These are phyloP conservation scores for Dendrophyllia cribrosa DNA, from an alignment of 64 coral and sea anemone species.

Conservation along the genomic window DNA sequence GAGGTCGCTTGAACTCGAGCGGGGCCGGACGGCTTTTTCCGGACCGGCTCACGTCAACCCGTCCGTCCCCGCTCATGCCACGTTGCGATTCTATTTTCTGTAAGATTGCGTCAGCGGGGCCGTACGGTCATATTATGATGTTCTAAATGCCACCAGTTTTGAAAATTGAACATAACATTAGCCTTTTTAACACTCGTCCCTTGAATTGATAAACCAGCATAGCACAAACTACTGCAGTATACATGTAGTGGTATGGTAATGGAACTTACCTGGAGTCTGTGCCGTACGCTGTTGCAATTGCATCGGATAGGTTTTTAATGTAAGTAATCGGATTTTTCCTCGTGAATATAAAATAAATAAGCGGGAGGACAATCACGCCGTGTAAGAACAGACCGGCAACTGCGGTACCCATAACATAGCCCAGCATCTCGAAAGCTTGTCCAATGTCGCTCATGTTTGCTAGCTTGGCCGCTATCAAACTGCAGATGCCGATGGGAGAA, in stretches of 20 bases:
- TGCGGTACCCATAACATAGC: slow-evolving; percentile 66
- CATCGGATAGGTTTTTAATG: slow-evolving; percentile 69
- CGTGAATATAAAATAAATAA: slow-evolving; percentile 74
- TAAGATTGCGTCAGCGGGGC: too few species aligned
- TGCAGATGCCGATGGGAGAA: slow-evolving; percentile 91
- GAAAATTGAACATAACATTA: too few species aligned
- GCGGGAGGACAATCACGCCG: slow-evolving; percentile 65
- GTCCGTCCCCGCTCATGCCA: too few species aligned
- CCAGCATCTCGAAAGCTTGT: slow-evolving; percentile 55
- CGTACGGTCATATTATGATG: too few species aligned
- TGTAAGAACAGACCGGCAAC: slow-evolving; percentile 43
- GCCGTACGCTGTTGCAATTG: slow-evolving; percentile 79
- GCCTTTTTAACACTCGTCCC: too few species aligned
- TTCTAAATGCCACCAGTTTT: too few species aligned
- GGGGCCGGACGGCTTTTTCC: too few species aligned
- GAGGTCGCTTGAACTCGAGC: too few species aligned
- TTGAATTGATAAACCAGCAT: too few species aligned
- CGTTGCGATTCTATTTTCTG: too few species aligned
- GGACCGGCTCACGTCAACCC: too few species aligned
- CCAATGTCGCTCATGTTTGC: slow-evolving; percentile 76
- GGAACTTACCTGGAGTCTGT: slow-evolving; percentile 77
- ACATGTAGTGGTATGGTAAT: background rate
- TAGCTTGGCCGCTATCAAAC: slow-evolving; percentile 74
- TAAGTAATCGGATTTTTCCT: slow-evolving; percentile 80
- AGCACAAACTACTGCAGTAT: background rate